These are phyloP conservation scores for Drymonia ruficornis DNA, from an alignment of 2,888 invertebrate species.

Conservation along the genomic window DNA sequence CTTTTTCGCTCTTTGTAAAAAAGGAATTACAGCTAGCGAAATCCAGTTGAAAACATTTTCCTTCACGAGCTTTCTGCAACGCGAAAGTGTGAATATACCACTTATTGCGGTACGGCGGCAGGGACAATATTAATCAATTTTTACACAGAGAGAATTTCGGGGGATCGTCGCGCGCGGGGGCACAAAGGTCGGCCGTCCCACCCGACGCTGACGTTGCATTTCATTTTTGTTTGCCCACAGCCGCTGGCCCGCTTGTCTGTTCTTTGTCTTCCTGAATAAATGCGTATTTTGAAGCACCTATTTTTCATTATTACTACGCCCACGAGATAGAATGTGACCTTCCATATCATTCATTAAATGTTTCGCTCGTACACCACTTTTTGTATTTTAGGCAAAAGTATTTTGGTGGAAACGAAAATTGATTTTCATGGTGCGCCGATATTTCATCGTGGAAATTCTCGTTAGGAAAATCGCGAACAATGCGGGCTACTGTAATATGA, in stretches of 20 bases:
- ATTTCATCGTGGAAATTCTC: constrained; percentile 19
- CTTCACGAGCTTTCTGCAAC: constrained; percentile 55
- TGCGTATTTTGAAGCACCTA: constrained; percentile 68
- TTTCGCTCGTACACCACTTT: constrained; percentile 36
- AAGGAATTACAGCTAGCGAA: constrained; percentile 50
- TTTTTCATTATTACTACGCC: constrained; percentile 67
- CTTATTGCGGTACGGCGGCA: constrained; percentile 61
- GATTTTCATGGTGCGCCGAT: constrained; percentile 31
- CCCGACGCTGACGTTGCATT: constrained; percentile 74
- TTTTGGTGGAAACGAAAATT: constrained; percentile 34
- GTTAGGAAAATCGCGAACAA: constrained; percentile 18
- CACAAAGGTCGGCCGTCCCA: constrained; percentile 67
- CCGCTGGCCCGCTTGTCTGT: constrained; percentile 60
- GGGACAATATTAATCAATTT: constrained; percentile 79
- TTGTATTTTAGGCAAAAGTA: constrained; percentile 26
- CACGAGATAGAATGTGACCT: constrained; percentile 50
- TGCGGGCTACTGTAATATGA: constrained; percentile 14
- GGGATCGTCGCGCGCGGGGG: constrained; percentile 58
- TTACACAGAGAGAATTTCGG: constrained; percentile 70
- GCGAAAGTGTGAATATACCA: constrained; percentile 61
- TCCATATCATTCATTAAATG: constrained; percentile 43
- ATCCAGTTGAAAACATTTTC: constrained; percentile 60
- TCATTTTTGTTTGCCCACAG: constrained; percentile 74
- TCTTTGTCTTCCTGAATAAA: constrained; percentile 76
- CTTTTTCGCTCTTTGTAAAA: constrained; percentile 52